A percentile compares a stretch with the other conserved stretches of the same genome.
Evolutionary conservation across 2,888 invertebrate species (phyloP).

Genomic region (Pegoplata infirma): DNA sequence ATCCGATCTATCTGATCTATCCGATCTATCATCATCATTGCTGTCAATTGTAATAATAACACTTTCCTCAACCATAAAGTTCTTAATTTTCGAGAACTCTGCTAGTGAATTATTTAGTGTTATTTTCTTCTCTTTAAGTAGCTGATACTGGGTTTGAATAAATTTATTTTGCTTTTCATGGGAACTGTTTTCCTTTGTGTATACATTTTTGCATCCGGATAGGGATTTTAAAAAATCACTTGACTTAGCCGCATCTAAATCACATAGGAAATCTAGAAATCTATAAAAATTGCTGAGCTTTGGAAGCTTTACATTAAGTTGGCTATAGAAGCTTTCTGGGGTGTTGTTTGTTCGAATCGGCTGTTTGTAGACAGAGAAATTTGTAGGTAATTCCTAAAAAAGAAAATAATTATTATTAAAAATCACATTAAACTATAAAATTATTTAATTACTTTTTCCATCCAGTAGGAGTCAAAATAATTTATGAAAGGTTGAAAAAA

Average conservation of each 20-base stretch:
- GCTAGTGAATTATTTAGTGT: constrained; percentile 40
- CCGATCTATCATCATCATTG: constrained; percentile 44
- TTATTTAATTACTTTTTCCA: constrained; percentile 43
- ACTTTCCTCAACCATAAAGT: constrained; percentile 46
- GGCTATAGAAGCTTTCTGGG: constrained; percentile 24
- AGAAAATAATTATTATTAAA: constrained; percentile 39
- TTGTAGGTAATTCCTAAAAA: constrained; percentile 37
- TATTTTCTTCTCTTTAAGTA: constrained; percentile 42
- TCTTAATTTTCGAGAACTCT: constrained; percentile 50
- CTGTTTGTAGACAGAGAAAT: constrained; percentile 49
- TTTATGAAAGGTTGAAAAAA: constrained; percentile 24
- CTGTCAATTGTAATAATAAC: constrained; percentile 51
- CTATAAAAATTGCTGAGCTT: constrained; percentile 41
- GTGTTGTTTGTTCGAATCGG: constrained; percentile 47
- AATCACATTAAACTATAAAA: constrained; percentile 47
- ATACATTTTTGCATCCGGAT: constrained; percentile 43
- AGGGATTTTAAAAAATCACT: constrained; percentile 51
- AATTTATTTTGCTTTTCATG: constrained; percentile 11
- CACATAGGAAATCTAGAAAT: constrained; percentile 37
- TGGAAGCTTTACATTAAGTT: constrained; percentile 42
- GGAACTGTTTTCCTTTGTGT: constrained; percentile 12
- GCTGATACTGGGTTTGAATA: constrained; percentile 39
- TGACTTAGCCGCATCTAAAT: constrained; percentile 41
- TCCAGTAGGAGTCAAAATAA: constrained; percentile 47
- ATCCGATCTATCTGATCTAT: too few species aligned